These are phyloP conservation scores for Eubasilissa regina DNA, from an alignment of 1,140 invertebrate species.

Conservation along the genomic window DNA sequence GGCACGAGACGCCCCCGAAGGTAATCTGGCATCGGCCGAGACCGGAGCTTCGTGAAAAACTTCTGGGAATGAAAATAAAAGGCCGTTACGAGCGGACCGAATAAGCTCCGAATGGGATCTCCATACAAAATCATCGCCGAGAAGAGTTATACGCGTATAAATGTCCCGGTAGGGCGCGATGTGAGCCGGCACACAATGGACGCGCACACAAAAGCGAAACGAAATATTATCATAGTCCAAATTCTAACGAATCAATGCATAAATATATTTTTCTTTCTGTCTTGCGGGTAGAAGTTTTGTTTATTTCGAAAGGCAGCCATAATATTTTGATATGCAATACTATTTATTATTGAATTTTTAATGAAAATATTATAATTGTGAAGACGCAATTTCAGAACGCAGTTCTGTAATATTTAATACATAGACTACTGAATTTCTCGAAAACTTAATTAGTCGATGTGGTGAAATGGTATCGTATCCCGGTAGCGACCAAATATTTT, in stretches of 20 bases:
- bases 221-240: conserved; percentile 34
- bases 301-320: too few species aligned
- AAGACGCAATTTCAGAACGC: too few species aligned
- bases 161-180: conserved; percentile 25
- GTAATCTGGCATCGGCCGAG: conserved; percentile 31
- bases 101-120: conserved; percentile 36
- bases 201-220: neutral
- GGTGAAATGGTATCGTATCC: too few species aligned
- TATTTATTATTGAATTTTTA: too few species aligned
- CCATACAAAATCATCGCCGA: conserved; percentile 37
- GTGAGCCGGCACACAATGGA: conserved; percentile 19
- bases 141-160: conserved; percentile 47
- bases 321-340: too few species aligned
- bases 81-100: conserved; percentile 17
- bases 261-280: neutral
- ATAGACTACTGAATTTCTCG: too few species aligned
- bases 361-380: too few species aligned
- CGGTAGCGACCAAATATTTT: too few species aligned
- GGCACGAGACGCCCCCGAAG: neutral
- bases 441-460: too few species aligned
- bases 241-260: conserved; percentile 16
- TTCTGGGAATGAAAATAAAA: conserved; percentile 51
- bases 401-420: too few species aligned
- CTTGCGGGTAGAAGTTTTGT: neutral
- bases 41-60: conserved; percentile 37